phyloP scores from a whole-genome alignment of 2,797 vertebrate genomes.

The Acanthopagrus latus region DNA sequence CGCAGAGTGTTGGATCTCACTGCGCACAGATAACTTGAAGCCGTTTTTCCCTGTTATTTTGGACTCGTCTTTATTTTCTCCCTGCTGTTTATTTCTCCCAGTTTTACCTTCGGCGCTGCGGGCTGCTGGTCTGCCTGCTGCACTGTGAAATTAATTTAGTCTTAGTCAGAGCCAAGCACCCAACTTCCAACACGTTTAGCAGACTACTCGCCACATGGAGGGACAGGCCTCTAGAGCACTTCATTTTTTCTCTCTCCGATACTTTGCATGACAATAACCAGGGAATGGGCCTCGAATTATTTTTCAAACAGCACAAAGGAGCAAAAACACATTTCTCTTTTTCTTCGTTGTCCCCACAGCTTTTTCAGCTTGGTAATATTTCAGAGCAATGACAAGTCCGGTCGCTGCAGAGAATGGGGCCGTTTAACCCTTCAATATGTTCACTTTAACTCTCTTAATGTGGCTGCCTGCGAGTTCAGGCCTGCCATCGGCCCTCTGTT shows the following conservation, averaged over 20 bases:
- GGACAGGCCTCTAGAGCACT: conserved; percentile 4
- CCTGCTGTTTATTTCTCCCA: not conserved
- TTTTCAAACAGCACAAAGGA: conserved; percentile 76
- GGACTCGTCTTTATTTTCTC: not conserved
- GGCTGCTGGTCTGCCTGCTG: not conserved
- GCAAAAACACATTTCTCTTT: conserved; percentile 64
- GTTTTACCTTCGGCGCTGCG: not conserved
- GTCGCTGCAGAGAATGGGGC: conserved; percentile 52
- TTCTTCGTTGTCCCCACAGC: conserved; percentile 28
- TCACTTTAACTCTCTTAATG: conserved; percentile 14
- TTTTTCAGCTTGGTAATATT: conserved; percentile 66
- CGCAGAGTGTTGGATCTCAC: not conserved
- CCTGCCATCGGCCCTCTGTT: not conserved
- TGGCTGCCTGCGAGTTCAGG: not conserved
- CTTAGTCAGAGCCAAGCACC: not conserved
- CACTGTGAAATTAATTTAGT: not conserved
- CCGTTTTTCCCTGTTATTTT: not conserved
- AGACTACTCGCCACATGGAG: conserved; percentile 26
- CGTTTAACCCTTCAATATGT: conserved; percentile 67
- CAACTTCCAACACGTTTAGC: conserved; percentile 26
- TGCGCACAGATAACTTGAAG: not conserved
- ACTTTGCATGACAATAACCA: conserved; percentile 76
- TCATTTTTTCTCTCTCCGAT: conserved; percentile 24
- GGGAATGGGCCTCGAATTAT: conserved; percentile 54
- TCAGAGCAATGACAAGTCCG: conserved; percentile 66